Conservation (phyloP, 2,113 vertebrate genomes). For the Ovibos moschatus region DNA sequence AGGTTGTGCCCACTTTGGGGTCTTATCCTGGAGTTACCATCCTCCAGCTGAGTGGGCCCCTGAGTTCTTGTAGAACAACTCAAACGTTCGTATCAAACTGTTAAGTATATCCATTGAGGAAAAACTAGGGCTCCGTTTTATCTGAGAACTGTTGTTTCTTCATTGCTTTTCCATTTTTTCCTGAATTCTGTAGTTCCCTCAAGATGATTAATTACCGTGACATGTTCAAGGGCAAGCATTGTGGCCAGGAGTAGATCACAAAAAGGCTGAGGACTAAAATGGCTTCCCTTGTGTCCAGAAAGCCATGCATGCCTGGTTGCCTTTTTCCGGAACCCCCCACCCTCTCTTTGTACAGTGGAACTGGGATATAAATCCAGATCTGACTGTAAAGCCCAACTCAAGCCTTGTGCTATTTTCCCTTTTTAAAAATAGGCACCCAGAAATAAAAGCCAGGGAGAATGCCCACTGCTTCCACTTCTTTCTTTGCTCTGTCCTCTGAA, state of each 20-base stretch:
- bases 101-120: neutral
- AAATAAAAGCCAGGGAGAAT: neutral
- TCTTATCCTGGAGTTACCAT: neutral
- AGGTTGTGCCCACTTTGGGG: neutral
- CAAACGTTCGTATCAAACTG: neutral
- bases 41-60: neutral
- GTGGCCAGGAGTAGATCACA: neutral
- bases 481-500: neutral
- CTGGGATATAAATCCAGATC: neutral
- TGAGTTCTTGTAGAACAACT: neutral
- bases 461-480: neutral
- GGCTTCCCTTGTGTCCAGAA: neutral
- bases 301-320: neutral
- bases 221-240: neutral
- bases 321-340: neutral
- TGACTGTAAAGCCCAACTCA: neutral
- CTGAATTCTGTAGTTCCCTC: neutral
- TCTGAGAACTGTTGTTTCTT: neutral
- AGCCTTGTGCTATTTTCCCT: neutral
- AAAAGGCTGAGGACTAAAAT: neutral
- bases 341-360: neutral
- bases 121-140: neutral
- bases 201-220: neutral
- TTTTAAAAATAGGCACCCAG: neutral
- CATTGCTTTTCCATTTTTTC: neutral